These are phyloP conservation scores for Paguma larvata DNA, from an alignment of 2,797 vertebrate genomes.

Conservation along the genomic window DNA sequence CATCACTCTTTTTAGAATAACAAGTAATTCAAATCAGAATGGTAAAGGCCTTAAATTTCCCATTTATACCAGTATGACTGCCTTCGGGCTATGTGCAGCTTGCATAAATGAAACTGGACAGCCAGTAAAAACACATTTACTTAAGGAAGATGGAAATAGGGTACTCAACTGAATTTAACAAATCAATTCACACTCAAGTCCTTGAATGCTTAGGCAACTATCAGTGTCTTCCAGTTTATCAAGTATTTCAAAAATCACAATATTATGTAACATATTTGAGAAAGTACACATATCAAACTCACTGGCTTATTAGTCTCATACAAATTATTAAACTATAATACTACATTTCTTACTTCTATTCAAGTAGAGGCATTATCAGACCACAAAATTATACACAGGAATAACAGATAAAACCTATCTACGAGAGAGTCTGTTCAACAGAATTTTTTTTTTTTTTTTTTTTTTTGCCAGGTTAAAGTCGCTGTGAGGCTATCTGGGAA, in stretches of 20 bases:
- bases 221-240: not conserved
- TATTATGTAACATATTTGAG: not conserved
- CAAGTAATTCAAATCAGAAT: not conserved
- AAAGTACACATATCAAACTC: not conserved
- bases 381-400: not conserved
- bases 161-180: not conserved
- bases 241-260: slow-evolving; percentile 21
- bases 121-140: not conserved
- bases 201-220: not conserved
- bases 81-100: not conserved
- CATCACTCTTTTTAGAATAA: not conserved
- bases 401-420: not conserved
- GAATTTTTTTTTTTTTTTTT: not conserved
- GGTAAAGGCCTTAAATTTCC: not conserved
- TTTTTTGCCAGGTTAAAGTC: not conserved
- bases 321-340: not conserved
- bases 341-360: not conserved
- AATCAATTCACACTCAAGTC: not conserved
- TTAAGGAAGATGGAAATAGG: not conserved
- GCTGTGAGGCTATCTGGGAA: slow-evolving; percentile 10
- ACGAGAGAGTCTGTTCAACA: not conserved
- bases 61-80: not conserved
- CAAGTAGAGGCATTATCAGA: not conserved
- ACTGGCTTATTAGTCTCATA: not conserved
- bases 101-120: not conserved